Conservation (phyloP, 1,140 invertebrate genomes). For the Philopotamus ludificatus region DNA sequence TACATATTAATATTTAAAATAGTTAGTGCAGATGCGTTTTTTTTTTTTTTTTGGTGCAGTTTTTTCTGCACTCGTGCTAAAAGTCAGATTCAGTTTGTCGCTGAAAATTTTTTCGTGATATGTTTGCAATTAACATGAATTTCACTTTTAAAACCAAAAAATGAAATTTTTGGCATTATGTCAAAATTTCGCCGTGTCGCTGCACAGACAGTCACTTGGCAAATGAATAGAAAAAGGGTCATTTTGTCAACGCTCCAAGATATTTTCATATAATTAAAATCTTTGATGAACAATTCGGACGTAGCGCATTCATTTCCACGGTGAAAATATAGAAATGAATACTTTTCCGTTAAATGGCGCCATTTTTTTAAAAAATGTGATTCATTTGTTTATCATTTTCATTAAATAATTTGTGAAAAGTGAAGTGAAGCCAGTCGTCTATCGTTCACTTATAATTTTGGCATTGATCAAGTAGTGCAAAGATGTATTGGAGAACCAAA, state of each 20-base stretch:
- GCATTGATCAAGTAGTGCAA: too few relatives aligned
- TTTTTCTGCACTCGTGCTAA: too few relatives aligned
- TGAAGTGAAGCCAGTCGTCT: too few relatives aligned
- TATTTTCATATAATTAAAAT: conserved; percentile 7
- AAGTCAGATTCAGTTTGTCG: too few relatives aligned
- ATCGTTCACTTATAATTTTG: too few relatives aligned
- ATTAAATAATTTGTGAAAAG: too few relatives aligned
- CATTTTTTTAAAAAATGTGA: neutral
- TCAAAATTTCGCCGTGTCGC: conserved; percentile 2
- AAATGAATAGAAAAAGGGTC: neutral
- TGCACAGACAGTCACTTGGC: neutral
- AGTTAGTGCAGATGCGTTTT: too few relatives aligned
- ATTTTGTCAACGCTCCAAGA: conserved; percentile 6
- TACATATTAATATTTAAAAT: too few relatives aligned
- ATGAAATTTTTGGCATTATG: conserved; percentile 3
- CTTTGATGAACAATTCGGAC: neutral
- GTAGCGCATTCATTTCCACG: neutral
- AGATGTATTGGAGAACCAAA: too few relatives aligned
- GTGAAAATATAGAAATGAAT: neutral
- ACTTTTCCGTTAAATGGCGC: neutral
- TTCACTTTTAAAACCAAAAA: neutral
- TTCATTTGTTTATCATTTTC: neutral
- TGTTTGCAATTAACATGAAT: neutral
- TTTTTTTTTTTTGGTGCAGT: too few relatives aligned
- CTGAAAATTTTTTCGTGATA: too few relatives aligned